Base-by-base conservation (phyloP, 2,113 vertebrate genomes). In the Stercorarius parasiticus region DNA sequence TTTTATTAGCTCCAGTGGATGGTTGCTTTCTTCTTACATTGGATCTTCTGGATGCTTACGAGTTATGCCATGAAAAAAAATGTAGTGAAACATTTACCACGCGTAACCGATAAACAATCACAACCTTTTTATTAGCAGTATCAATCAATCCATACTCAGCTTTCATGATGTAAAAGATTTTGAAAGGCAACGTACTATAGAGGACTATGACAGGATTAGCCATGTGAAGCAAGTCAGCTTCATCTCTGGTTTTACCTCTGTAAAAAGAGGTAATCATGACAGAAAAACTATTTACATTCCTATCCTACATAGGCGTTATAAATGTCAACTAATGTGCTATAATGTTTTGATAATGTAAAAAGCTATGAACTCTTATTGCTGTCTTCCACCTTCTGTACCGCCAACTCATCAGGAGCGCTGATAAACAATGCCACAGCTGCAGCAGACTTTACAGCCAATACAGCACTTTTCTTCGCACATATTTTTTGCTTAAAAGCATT, bases 301-400 rank as follows among this genome's bases (percentile, higher is more conserved):
- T 42, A 11, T 6, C 13, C 32, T 45, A 23, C 10, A 12, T 1
- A 65, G 36, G 2, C 25, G 23, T 40, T 59, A 30, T 14, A 67
- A 92, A 45, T n/a, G 56, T 40, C 80, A 83, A 45, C 25, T 40
- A 61, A 52, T 10, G 22, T 19, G 45, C 22, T 17, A 22, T 25
- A 70, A 40, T 14, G 1, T n/a, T 78, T 79, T 70, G 43, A 38
- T 30, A 56, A n/a, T 14, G 29, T 38, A 38, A 82, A 73, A 84
- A 38, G 5, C 15, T 29, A 5, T 2, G 1, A 64, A 43, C 17
- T 58, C 6, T 26, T 34, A 23, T 1, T n/a, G 12, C 13, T 62
- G 5, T 17, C 30, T 67, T 45, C 29, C 30, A n/a, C 8, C 62
- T 43, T 25, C 22, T 66, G 45, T 27, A 13, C 56, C 47, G 47